Percentiles rank a stretch among this genome's conserved stretches.
Conservation (phyloP, 1,140 invertebrate genomes). For the Ectropis grisescens region DNA sequence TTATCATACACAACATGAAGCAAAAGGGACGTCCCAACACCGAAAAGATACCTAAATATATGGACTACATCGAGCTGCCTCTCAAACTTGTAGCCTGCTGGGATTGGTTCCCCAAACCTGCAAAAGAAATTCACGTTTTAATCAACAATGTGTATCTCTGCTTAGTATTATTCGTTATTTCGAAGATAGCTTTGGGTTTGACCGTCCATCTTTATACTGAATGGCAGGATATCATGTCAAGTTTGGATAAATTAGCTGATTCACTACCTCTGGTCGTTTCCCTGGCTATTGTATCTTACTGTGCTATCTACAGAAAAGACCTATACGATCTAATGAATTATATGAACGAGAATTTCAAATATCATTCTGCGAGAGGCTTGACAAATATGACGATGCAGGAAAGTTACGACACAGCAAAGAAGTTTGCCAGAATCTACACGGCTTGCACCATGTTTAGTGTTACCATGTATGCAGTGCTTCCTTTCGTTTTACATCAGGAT, state of each 20-base stretch:
- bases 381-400: conserved; percentile 52
- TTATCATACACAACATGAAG: too few species aligned
- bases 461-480: conserved; percentile 35
- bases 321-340: conserved; percentile 35
- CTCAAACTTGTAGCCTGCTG: conserved; percentile 43
- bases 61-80: conserved; percentile 30
- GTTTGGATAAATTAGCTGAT: conserved; percentile 40
- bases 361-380: conserved; percentile 37
- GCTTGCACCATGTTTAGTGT: conserved; percentile 43
- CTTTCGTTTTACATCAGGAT: conserved; percentile 30
- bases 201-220: conserved; percentile 32
- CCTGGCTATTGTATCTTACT: conserved; percentile 37
- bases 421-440: conserved; percentile 43
- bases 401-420: conserved; percentile 36
- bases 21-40: too few species aligned
- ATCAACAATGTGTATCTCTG: conserved; percentile 36
- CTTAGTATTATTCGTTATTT: conserved; percentile 32
- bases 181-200: conserved; percentile 21
- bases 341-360: conserved; percentile 42
- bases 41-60: conserved; percentile 14
- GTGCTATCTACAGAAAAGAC: conserved; percentile 26
- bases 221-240: conserved; percentile 39
- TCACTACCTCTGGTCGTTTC: conserved; percentile 34
- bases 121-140: conserved; percentile 15
- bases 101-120: conserved; percentile 35